These are phyloP conservation scores for Epinotia bilunana DNA, from an alignment of 2,888 invertebrate genomes.

Conservation along the genomic window DNA sequence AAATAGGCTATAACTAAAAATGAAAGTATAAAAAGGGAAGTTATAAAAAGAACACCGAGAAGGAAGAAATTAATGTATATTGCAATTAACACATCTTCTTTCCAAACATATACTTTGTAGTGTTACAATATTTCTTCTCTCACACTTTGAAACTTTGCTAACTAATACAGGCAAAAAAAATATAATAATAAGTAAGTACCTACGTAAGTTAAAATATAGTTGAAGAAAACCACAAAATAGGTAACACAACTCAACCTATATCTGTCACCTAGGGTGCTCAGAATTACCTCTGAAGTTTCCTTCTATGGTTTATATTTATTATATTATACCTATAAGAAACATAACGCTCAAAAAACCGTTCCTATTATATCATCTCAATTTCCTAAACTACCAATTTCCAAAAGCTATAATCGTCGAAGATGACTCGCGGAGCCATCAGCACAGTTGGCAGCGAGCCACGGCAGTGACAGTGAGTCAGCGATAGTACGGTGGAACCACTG, in stretches of 20 bases:
- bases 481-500: slow-evolving; percentile 57
- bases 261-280: neutral
- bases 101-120: no score
- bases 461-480: slow-evolving; percentile 76
- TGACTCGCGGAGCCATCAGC: slow-evolving; percentile 69
- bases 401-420: slow-evolving; percentile 64
- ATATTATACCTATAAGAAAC: neutral
- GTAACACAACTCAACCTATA: neutral
- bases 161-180: no score
- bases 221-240: neutral
- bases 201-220: neutral
- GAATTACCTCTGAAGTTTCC: neutral
- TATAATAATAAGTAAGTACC: no score
- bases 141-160: no score
- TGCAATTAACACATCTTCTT: no score
- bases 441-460: slow-evolving; percentile 75
- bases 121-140: no score
- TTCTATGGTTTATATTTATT: neutral
- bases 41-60: no score
- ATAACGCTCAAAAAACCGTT: neutral
- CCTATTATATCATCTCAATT: neutral
- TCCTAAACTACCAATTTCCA: slow-evolving; percentile 24
- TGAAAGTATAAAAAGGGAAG: no score
- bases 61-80: no score
- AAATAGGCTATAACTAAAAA: no score